These are phyloP conservation scores for Asbolus verrucosus DNA, from an alignment of 1,140 invertebrate genomes.

Conservation along the genomic window DNA sequence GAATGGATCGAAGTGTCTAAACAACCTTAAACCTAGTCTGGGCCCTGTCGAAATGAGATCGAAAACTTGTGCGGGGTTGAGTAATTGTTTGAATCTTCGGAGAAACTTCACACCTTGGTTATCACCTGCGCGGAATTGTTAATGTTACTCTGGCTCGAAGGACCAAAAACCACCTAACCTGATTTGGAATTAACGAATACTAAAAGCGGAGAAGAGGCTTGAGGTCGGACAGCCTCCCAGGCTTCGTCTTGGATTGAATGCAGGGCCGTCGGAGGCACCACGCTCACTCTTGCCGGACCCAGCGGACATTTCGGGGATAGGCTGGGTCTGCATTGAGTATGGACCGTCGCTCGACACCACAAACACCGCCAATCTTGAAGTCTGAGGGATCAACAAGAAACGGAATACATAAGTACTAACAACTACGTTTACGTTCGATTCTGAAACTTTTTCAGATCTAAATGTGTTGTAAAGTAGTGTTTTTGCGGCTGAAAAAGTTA, in stretches of 20 bases:
- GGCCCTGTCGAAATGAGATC: conserved; percentile 92
- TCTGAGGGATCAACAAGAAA: conserved; percentile 65
- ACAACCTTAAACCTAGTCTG: conserved; percentile 86
- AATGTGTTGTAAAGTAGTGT: not conserved
- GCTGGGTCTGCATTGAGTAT: conserved; percentile 86
- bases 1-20: conserved; percentile 92
- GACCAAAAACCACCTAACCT: conserved; percentile 63
- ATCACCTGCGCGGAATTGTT: conserved; percentile 74
- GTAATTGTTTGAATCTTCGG: conserved; percentile 92
- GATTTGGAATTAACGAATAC: conserved; percentile 98
- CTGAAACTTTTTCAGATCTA: conserved; percentile 1
- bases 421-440: too few relatives aligned
- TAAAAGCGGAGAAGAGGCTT: conserved; percentile 81
- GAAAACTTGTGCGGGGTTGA: conserved; percentile 98
- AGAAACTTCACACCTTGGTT: conserved; percentile 98
- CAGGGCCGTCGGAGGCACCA: conserved; percentile 92
- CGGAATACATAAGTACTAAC: too few relatives aligned
- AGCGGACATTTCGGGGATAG: conserved; percentile 83
- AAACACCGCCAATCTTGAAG: conserved; percentile 96
- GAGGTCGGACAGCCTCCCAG: conserved; percentile 88
- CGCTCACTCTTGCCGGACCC: conserved; percentile 88
- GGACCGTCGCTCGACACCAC: conserved; percentile 94
- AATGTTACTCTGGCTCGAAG: not conserved
- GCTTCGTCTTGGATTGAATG: conserved; percentile 91
- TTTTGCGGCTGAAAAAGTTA: conserved; percentile 16